Percentiles rank a stretch among this genome's conserved stretches.
Evolutionary conservation across 53 echinoderm and acorn worm species (phyloP).

Genomic region (Crossaster papposus): DNA sequence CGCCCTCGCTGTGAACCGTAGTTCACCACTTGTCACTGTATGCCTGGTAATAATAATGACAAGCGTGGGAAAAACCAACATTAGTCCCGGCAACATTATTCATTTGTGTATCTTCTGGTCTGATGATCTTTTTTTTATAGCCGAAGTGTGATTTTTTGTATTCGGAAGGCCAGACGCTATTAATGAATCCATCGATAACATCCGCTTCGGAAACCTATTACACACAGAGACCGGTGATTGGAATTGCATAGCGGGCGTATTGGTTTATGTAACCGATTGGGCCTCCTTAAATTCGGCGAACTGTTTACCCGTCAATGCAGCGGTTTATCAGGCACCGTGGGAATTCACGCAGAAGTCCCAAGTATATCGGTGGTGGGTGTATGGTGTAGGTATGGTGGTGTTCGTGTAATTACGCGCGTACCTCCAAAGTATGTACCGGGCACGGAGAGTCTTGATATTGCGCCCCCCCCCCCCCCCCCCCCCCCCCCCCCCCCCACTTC

Average conservation of each 20-base stretch:
- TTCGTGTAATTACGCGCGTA: no score
- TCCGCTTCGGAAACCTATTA: slow-evolving; percentile 13
- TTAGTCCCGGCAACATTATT: background rate
- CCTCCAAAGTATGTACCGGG: no score
- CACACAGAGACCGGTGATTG: background rate
- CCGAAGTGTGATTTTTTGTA: background rate
- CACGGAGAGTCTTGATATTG: no score
- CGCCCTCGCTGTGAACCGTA: no score
- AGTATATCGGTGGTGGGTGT: background rate
- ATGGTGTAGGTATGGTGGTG: background rate
- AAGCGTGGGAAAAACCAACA: background rate
- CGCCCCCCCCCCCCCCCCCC: no score
- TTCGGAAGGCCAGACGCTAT: background rate
- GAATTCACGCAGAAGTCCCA: background rate
- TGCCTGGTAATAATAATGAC: background rate
- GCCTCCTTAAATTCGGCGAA: background rate
- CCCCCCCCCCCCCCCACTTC: no score
- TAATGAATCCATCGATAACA: slow-evolving; percentile 8
- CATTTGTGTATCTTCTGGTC: background rate
- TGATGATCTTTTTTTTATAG: background rate
- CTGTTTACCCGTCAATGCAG: slow-evolving; percentile 11
- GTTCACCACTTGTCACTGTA: no score
- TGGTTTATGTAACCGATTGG: no score
- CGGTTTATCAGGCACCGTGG: slow-evolving; percentile 32
- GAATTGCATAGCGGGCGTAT: background rate